Base-by-base conservation (phyloP, 2,797 vertebrate species). In the Acridotheres tristis region DNA sequence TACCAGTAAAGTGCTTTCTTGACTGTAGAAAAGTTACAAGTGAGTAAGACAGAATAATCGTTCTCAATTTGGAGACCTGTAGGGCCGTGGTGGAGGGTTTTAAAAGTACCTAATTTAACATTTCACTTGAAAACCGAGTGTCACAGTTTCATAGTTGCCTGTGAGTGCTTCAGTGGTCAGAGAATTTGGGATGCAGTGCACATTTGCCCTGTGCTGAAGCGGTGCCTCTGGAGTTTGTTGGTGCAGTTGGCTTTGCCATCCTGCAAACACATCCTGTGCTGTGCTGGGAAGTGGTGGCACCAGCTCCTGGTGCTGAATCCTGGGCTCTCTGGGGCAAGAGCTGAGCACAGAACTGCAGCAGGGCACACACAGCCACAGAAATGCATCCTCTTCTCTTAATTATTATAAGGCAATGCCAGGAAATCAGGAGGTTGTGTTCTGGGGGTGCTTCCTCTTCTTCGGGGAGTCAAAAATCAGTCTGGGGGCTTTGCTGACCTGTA, bases 391-490 rank as follows among this genome's bases (percentile, higher is more conserved):
- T 78, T 42, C 42, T 36, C 45, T 47, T 25, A 25, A 6, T 34
- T 51, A 10, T 20, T 55, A 2, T 0, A 3, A 5, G 16, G 16
- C 34, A 58, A 1, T 3, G 1, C 26, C 29, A 11, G 29, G 47
- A 68, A 34, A 27, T 66, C 15, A 16, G 47, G 36, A 53, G 14
- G 13, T 47, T 81, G 4, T 75, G 42, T 79, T 34, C 26, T 78
- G 53, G 38, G 16, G 3, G 2, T 0, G 2, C 29, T 67, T 34
- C 0, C 0, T 62, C 26, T 55, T 50, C 48, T 72, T 25, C 8
- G 11, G 16, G 10, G 13, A 4, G 3, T n/a, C 62, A 82, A 4
- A 81, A 67, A 42, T 42, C 11, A 7, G 18, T 34, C 38, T 11
- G 23, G 15, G 53, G 38, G 17, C 18, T 76, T 76, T 36, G 42